Evolutionary conservation across 2,797 vertebrate genomes (phyloP).

Genomic region (Manis javanica): DNA sequence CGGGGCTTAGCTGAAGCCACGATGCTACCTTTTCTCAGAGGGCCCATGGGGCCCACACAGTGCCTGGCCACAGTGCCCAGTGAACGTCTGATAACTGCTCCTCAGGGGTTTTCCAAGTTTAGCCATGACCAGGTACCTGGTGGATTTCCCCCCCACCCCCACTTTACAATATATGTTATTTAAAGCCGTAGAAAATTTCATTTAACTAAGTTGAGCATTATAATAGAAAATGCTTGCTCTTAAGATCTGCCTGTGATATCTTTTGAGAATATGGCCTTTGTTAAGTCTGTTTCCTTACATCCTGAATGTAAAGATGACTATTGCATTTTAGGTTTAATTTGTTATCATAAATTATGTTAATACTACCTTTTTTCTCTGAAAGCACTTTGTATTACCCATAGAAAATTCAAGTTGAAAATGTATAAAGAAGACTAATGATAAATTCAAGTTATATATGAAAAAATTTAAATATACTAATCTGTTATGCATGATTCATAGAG

Average conservation of each 20-base stretch:
- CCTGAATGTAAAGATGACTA: neutral
- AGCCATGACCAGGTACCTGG: neutral
- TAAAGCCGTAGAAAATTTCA: neutral
- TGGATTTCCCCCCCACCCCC: neutral
- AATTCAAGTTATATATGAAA: neutral
- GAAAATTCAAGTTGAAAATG: neutral
- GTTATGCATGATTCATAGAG: neutral
- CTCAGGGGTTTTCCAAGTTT: neutral
- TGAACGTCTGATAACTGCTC: neutral
- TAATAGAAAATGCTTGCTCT: neutral
- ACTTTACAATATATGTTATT: neutral
- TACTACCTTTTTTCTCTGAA: neutral
- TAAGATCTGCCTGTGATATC: neutral
- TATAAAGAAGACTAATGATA: neutral
- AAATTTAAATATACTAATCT: neutral
- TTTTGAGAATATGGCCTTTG: neutral
- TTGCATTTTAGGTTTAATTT: neutral
- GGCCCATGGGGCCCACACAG: neutral
- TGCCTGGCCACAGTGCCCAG: neutral
- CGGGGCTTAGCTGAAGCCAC: neutral
- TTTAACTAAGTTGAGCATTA: neutral
- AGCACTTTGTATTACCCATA: neutral
- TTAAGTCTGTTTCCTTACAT: neutral
- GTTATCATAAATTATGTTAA: neutral
- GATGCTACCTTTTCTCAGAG: neutral